Base-by-base conservation (phyloP, 2,113 vertebrate genomes). In the Campylomormyrus numenius region DNA sequence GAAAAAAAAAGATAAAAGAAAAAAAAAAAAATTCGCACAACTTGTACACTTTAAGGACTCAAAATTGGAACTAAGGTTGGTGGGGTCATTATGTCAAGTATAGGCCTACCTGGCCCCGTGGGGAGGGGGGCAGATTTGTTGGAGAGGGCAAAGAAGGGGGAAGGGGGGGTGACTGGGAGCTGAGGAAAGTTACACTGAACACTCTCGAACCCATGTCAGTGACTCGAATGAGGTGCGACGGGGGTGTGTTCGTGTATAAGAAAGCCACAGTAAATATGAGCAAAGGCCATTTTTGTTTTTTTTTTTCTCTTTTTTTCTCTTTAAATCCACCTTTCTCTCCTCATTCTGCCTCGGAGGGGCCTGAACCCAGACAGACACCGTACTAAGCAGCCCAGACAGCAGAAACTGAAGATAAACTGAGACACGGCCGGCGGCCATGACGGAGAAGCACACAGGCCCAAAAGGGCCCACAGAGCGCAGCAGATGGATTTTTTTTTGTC, bases 1-100 rank as follows among this genome's bases (percentile, higher is more conserved):
- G 95, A 52, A 85, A 90, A 80, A 58, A 90, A 80, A 58, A 91
- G 50, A 92, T 92, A 74, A 92, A 93, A 91, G 92, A 92, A 50
- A 93, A 93, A 92, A 93, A 93, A 95, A 93, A 92, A 95, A 96
- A 96, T 97, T 96, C 96, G 95, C 94, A 96, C 96, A 96, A 97
- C 96, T 97, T 96, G 96, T 96, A 98, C 97, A 98, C 97, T 97
- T 97, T 96, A 95, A 95, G 96, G 96, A 94, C 95, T 96, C 96
- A 97, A 96, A 96, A 97, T 94, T 93, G 96, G 95, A 95, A 96
- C 94, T 93, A 94, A 96, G 94, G 95, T 96, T 94, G 88, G 74
- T 35, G 74, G 70, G 70, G 85, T 35, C 9, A 46, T 66, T 93
- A 96, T 93, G 97, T 97, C 97, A 97, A 94, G 91, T 97, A 96